Evolutionary conservation across 2,113 vertebrate genomes (phyloP).

Genomic region (Tympanuchus pallidicinctus): DNA sequence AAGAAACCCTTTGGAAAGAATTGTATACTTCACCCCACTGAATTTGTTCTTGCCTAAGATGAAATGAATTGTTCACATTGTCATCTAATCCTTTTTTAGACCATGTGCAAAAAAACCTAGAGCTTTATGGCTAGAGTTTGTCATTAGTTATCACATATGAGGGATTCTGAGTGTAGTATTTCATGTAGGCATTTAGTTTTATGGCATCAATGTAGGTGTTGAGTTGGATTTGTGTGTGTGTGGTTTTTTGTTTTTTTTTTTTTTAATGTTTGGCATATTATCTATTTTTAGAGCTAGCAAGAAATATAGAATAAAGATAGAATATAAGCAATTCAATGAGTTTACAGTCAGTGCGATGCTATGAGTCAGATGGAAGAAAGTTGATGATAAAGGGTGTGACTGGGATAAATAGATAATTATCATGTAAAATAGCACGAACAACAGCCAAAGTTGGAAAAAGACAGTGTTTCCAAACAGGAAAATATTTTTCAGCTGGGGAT

Average conservation of each 20-base stretch:
- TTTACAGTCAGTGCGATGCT: neutral
- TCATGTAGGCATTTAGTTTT: neutral
- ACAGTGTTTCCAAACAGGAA: constrained; percentile 35
- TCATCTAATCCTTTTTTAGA: neutral
- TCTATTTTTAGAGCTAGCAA: neutral
- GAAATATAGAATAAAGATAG: neutral
- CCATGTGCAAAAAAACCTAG: neutral
- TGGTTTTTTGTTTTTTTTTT: neutral
- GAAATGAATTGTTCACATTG: neutral
- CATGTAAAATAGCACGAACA: constrained; percentile 4
- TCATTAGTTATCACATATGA: neutral
- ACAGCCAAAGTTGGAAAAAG: neutral
- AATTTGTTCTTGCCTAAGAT: neutral
- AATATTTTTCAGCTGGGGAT: constrained; percentile 49
- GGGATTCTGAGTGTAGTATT: neutral
- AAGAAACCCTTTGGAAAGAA: neutral
- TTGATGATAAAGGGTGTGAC: neutral
- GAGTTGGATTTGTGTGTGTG: neutral
- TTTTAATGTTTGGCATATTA: neutral
- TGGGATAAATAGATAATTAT: constrained; percentile 3
- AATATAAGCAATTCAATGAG: neutral
- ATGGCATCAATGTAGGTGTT: neutral
- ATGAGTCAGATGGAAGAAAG: constrained; percentile 25
- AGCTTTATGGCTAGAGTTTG: neutral
- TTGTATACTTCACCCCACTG: neutral